Percentiles rank a stretch among this genome's conserved stretches.
phyloP scores from a whole-genome alignment of 2,113 vertebrate genomes.

The Chrysochloris asiatica region DNA sequence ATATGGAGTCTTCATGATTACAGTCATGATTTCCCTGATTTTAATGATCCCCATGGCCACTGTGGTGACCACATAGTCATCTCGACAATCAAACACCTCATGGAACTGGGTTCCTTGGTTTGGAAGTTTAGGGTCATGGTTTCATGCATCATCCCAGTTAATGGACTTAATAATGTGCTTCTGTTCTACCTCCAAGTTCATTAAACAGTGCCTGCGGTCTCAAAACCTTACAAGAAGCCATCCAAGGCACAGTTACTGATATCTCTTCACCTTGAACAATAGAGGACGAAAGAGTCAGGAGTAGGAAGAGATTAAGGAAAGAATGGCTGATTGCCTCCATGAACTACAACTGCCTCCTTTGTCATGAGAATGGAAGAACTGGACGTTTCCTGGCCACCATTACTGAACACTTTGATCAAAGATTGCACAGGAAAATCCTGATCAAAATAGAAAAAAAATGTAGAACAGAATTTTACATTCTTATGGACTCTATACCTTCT shows the following conservation, averaged over 20 bases:
- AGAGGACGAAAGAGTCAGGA: background rate
- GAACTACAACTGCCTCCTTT: background rate
- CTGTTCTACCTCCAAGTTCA: background rate
- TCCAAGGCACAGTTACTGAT: background rate
- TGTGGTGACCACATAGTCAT: background rate
- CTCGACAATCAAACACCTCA: background rate
- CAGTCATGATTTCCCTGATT: too few relatives aligned
- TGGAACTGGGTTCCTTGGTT: too few relatives aligned
- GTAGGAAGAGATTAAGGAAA: background rate
- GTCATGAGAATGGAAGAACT: background rate
- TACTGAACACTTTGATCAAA: background rate
- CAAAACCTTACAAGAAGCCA: background rate
- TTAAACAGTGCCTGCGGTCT: background rate
- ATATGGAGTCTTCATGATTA: too few relatives aligned
- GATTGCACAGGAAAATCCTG: background rate
- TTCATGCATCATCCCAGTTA: too few relatives aligned
- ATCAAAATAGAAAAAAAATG: background rate
- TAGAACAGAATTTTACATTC: background rate
- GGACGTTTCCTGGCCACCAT: background rate
- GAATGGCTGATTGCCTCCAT: too few relatives aligned
- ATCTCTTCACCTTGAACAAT: background rate
- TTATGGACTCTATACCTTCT: background rate
- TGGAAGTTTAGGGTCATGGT: too few relatives aligned
- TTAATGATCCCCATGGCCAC: background rate
- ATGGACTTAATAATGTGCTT: too few relatives aligned